Base-by-base conservation (phyloP, 2,888 invertebrate species). In the Pasiphila rectangulata region DNA sequence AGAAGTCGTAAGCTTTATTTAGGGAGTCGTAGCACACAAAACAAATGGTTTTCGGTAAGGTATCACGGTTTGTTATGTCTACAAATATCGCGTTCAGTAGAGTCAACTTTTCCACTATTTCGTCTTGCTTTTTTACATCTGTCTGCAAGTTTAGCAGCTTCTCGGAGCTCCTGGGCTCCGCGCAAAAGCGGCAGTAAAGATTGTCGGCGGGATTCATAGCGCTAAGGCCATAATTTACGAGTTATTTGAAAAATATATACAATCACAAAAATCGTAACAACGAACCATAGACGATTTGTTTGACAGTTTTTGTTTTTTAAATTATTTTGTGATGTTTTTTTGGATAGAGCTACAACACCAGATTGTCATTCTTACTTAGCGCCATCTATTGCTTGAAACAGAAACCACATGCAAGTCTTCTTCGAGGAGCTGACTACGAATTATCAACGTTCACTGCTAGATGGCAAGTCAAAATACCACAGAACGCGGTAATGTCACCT, bases 11-110 rank as follows among this genome's bases (percentile, higher is more conserved):
- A 6, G 83, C 79, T 58, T 79, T 80, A 51, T 79, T 79, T 20
- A 85, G 51, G 3, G 72, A 75, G 17, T 83, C 79, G 60, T 77
- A 79, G 47, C 84, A 85, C 1, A 80, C 63, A 29, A 82, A 78
- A 67, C 84, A 85, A 21, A 83, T 67, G 0, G 81, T 82, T 71
- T 77, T 82, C 1, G 84, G 84, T 13, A 85, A 59, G 4, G 55
- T 57, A 61, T 72, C 71, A 12, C 62, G 61, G 45, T 57, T 66
- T 17, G 67, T 63, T 43, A 86, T 63, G 57, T 86, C 75, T n/a
- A 85, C 72, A 51, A 82, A 83, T 7, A 75, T 62, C 12, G 80
- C 81, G 51, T 84, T 85, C n/a, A 86, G 55, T 49, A 82, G 79
- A 2, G 69, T 51, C 21, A 84, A 59, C 59, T 83, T 83, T 16